phyloP scores from a whole-genome alignment of 2,113 vertebrate genomes.

The Eudorcas thomsonii region DNA sequence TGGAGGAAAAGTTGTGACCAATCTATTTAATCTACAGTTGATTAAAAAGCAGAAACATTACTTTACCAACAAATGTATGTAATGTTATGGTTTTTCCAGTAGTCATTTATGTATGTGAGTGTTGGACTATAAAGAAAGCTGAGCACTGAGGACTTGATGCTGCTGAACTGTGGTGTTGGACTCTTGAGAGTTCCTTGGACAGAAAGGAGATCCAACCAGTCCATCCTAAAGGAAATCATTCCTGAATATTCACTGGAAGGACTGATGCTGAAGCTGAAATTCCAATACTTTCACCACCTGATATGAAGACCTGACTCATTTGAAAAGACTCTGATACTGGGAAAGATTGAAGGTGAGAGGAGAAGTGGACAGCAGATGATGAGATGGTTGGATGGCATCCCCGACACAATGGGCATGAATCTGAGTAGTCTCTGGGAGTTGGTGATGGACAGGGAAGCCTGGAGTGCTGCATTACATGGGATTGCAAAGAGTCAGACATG shows the following conservation, averaged over 20 bases:
- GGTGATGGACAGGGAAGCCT: not conserved
- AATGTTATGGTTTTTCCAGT: not conserved
- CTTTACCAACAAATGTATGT: not conserved
- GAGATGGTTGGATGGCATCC: not conserved
- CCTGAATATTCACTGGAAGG: not conserved
- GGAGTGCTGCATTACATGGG: not conserved
- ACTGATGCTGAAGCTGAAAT: not conserved
- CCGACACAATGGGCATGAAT: fast-evolving
- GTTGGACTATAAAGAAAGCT: not conserved
- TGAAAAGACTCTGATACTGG: too few relatives aligned
- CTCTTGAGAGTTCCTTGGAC: not conserved
- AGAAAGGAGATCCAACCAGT: not conserved
- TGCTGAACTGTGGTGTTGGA: not conserved
- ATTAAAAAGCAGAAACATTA: not conserved
- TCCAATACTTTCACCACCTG: not conserved
- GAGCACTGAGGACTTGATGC: not conserved
- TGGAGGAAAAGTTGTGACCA: not conserved
- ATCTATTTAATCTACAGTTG: not conserved
- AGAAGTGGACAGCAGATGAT: not conserved
- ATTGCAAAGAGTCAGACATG: not conserved
- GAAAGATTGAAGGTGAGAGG: not conserved
- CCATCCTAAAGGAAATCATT: not conserved
- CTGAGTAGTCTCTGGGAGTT: not conserved
- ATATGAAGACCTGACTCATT: too few relatives aligned
- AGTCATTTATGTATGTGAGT: not conserved